Conservation (phyloP, 2,797 vertebrate species). For the Jordanella pulchra region DNA sequence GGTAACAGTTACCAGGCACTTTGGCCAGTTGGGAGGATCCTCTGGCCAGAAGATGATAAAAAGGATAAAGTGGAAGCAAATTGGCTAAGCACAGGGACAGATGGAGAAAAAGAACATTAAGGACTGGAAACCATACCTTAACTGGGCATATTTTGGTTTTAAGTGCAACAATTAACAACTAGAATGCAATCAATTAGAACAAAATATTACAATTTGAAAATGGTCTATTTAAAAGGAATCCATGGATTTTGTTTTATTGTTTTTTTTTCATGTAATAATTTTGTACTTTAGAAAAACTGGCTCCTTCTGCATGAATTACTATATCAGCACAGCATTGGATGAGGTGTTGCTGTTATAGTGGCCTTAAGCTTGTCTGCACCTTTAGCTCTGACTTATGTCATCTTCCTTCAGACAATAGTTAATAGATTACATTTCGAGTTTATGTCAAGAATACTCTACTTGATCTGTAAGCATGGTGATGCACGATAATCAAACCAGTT, state of each 20-base stretch:
- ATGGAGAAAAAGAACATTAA: slow-evolving; percentile 52
- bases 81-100: slow-evolving; percentile 28
- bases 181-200: background rate
- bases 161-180: background rate
- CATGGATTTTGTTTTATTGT: too few species aligned
- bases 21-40: slow-evolving; percentile 78
- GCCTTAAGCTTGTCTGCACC: background rate
- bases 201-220: background rate
- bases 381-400: background rate
- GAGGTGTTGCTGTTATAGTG: background rate
- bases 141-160: background rate
- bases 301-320: background rate
- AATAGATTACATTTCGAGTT: background rate
- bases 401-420: background rate
- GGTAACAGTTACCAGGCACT: slow-evolving; percentile 90
- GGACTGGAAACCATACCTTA: background rate
- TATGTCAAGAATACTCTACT: too few species aligned
- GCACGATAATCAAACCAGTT: background rate
- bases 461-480: too few species aligned
- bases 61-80: slow-evolving; percentile 76
- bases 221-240: too few species aligned
- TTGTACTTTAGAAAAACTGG: background rate
- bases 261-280: background rate
- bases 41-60: slow-evolving; percentile 78
- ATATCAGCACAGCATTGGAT: background rate